A percentile compares a stretch with the other conserved stretches of the same genome.
phyloP scores from a whole-genome alignment of 2,113 vertebrate species.

The Oplegnathus fasciatus region DNA sequence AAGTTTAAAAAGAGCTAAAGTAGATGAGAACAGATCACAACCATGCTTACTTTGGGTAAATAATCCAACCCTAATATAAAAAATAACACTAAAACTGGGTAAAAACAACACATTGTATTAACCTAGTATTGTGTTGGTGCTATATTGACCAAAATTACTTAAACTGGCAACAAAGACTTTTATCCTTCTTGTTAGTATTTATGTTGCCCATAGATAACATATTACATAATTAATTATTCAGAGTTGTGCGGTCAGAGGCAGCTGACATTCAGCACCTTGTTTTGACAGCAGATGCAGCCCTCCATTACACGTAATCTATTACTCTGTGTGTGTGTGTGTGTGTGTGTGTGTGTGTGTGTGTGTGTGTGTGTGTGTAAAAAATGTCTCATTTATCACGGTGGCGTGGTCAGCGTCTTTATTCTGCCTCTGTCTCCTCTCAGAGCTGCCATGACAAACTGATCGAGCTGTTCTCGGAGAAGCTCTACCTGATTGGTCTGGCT shows the following conservation, averaged over 20 bases:
- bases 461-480: constrained; percentile 92
- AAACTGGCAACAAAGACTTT: neutral
- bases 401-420: neutral
- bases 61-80: neutral
- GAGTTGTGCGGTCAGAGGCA: neutral
- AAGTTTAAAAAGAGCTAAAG: neutral
- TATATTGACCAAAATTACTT: neutral
- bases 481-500: constrained; percentile 93
- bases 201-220: neutral
- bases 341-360: neutral
- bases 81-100: neutral
- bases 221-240: constrained; percentile 22
- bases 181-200: neutral
- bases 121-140: neutral
- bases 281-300: constrained; percentile 17
- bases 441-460: constrained; percentile 90
- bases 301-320: neutral
- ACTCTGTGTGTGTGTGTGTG: neutral
- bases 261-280: constrained; percentile 9
- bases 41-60: neutral
- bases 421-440: constrained; percentile 50
- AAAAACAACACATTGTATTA: neutral
- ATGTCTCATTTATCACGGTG: neutral
- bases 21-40: neutral
- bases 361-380: neutral